These are phyloP conservation scores for Cryptus viduatorius DNA, from an alignment of 2,888 invertebrate genomes.

Conservation along the genomic window DNA sequence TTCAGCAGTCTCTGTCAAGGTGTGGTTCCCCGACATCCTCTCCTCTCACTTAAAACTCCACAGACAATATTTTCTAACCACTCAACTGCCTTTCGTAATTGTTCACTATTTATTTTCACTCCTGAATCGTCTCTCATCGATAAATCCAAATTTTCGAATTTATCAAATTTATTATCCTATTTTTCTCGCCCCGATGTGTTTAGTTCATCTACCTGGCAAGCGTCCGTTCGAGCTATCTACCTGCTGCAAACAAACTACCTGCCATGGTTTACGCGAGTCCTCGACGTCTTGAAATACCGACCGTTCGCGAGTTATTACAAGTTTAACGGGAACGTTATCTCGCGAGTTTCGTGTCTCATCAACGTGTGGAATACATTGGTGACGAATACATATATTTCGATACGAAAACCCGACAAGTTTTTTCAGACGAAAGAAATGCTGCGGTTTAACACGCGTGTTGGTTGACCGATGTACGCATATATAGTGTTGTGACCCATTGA, in stretches of 20 bases:
- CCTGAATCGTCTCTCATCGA: neutral
- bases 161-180: too few relatives aligned
- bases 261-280: too few relatives aligned
- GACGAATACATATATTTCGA: too few relatives aligned
- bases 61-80: neutral
- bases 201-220: too few relatives aligned
- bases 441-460: neutral
- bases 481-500: constrained; percentile 3
- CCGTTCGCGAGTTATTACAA: too few relatives aligned
- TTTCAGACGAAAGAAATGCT: neutral
- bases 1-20: constrained; percentile 80
- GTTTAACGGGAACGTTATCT: too few relatives aligned
- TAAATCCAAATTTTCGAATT: neutral
- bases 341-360: too few relatives aligned
- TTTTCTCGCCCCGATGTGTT: too few relatives aligned
- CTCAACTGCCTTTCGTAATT: neutral
- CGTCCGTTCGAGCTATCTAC: too few relatives aligned
- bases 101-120: neutral
- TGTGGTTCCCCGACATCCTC: constrained; percentile 78
- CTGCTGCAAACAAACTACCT: too few relatives aligned
- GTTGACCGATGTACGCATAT: constrained; percentile 6
- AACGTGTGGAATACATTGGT: too few relatives aligned
- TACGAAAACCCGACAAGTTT: neutral
- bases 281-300: too few relatives aligned
- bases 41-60: neutral